Conservation (phyloP, 2,113 vertebrate genomes). For the Pagrus major region DNA sequence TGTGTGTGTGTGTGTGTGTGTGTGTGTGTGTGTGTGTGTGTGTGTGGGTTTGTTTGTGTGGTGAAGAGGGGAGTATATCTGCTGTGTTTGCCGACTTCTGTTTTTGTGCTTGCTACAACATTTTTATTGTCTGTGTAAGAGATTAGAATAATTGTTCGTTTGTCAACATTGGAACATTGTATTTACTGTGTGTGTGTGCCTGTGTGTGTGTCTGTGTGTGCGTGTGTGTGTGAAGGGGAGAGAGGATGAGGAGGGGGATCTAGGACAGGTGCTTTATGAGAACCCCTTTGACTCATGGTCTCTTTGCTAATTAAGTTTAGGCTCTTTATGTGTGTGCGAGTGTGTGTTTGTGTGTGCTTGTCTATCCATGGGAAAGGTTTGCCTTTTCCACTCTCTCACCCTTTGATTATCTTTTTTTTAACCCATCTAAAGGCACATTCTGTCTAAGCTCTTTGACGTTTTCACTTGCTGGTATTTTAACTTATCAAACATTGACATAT, state of each 20-base stretch:
- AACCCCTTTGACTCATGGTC: conserved; percentile 77
- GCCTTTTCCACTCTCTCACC: conserved; percentile 42
- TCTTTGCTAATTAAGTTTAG: conserved; percentile 81
- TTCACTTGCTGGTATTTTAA: neutral
- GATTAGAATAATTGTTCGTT: neutral
- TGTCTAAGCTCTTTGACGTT: neutral
- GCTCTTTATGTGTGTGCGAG: conserved; percentile 59
- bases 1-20: conserved; percentile 13
- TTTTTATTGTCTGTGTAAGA: neutral
- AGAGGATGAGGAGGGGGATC: conserved; percentile 17
- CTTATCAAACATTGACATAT: neutral
- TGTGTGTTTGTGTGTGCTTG: conserved; percentile 14
- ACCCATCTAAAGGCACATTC: conserved; percentile 2
- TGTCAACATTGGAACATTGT: neutral
- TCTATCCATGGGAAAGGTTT: conserved; percentile 68
- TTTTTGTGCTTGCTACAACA: neutral
- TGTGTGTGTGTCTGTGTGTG: conserved; percentile 18
- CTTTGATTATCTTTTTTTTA: conserved; percentile 13
- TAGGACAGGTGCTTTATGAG: conserved; percentile 82
- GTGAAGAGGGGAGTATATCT: neutral
- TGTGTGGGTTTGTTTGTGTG: neutral
- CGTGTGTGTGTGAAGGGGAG: conserved; percentile 4
- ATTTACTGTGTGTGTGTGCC: conserved; percentile 1
- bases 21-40: neutral
- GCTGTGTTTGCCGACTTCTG: neutral